Percentiles rank a stretch among this genome's conserved stretches.
Evolutionary conservation across 2,797 vertebrate species (phyloP).

Genomic region (Rallus crepitans): DNA sequence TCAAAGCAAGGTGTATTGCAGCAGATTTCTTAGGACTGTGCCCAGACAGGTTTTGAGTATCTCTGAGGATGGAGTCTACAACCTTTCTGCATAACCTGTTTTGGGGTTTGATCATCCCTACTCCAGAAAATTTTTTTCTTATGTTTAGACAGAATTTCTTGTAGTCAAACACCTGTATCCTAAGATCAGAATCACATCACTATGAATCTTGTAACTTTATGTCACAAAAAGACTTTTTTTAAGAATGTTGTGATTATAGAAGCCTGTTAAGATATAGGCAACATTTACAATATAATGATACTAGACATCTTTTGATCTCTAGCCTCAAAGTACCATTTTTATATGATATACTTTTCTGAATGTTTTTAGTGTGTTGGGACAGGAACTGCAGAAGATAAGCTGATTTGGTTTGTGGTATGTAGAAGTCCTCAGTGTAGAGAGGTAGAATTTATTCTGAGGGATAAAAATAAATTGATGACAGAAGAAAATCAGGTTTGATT

Average conservation of each 20-base stretch:
- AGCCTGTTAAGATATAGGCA: neutral
- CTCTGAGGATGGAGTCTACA: neutral
- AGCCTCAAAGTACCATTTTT: neutral
- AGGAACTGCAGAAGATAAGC: neutral
- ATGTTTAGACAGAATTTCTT: neutral
- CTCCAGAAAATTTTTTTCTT: neutral
- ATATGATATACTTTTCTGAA: neutral
- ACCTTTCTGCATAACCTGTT: neutral
- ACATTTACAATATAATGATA: neutral
- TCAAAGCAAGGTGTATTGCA: neutral
- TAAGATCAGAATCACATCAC: neutral
- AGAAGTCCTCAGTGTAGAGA: neutral
- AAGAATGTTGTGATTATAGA: neutral
- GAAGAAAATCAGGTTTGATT: neutral
- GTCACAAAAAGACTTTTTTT: neutral
- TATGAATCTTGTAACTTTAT: neutral
- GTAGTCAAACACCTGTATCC: neutral
- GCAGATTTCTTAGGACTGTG: neutral
- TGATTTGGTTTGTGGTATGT: neutral
- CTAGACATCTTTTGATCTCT: neutral
- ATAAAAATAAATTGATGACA: neutral
- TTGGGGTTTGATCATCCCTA: neutral
- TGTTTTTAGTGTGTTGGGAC: neutral
- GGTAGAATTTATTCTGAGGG: neutral
- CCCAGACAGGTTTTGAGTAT: neutral